Evolutionary conservation across 1,140 invertebrate species (phyloP).

Genomic region (Bombyx mandarina): DNA sequence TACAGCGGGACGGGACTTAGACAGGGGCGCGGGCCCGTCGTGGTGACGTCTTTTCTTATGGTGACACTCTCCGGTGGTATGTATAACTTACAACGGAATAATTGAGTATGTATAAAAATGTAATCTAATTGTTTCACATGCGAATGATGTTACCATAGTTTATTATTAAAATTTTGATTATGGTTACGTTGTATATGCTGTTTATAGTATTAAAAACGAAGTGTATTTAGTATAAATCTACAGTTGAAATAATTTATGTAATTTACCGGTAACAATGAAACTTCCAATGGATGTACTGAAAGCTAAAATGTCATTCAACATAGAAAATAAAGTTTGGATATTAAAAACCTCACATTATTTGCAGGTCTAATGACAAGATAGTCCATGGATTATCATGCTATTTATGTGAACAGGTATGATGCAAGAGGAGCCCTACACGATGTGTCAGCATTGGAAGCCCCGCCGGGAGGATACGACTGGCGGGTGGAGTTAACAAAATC

Average conservation of each 20-base stretch:
- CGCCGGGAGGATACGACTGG: slow-evolving; percentile 79
- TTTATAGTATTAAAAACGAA: too few species aligned
- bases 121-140: slow-evolving; percentile 1
- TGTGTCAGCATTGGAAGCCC: slow-evolving; percentile 80
- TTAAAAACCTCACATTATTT: too few species aligned
- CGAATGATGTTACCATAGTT: too few species aligned
- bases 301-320: too few species aligned
- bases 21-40: slow-evolving; percentile 13
- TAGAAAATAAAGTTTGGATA: too few species aligned
- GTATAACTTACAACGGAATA: slow-evolving; percentile 58
- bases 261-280: too few species aligned
- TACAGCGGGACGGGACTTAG: slow-evolving; percentile 11
- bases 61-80: slow-evolving; percentile 61
- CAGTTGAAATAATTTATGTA: too few species aligned
- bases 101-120: slow-evolving; percentile 34
- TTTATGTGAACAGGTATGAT: slow-evolving; percentile 88
- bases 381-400: neutral
- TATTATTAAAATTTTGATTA: too few species aligned
- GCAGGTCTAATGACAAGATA: slow-evolving; percentile 2
- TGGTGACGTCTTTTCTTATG: slow-evolving; percentile 38
- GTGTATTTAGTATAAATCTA: too few species aligned
- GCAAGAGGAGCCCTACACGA: slow-evolving; percentile 90
- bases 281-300: too few species aligned
- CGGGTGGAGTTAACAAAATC: slow-evolving; percentile 79
- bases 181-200: too few species aligned